phyloP scores from a whole-genome alignment of 2,888 invertebrate genomes.

The Netelia fuscicornis region DNA sequence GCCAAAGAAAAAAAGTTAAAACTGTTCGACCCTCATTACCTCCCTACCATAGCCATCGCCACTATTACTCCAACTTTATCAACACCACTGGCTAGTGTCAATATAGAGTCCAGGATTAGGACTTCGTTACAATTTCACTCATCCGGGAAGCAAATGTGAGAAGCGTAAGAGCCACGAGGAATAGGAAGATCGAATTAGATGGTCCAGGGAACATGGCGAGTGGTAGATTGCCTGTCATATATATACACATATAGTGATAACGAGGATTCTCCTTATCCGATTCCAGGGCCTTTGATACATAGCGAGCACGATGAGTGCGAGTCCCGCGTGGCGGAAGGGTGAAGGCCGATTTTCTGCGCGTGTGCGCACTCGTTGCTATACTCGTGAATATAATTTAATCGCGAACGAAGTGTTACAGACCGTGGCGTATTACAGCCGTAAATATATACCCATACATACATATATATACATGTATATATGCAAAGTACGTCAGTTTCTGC shows the following conservation, averaged over 20 bases:
- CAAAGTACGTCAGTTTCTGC: constrained; percentile 48
- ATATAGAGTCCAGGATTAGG: too few species aligned
- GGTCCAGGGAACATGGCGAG: neutral
- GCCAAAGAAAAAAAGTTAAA: neutral
- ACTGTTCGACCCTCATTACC: neutral
- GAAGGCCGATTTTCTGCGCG: constrained; percentile 66
- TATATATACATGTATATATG: constrained; percentile 31
- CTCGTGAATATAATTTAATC: constrained; percentile 63
- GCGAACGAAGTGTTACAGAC: constrained; percentile 49
- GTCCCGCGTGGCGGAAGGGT: constrained; percentile 54
- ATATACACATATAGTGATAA: neutral
- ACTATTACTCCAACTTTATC: too few species aligned
- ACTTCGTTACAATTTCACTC: neutral
- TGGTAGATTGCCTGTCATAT: too few species aligned
- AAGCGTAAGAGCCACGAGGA: neutral
- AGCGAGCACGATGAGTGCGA: constrained; percentile 29
- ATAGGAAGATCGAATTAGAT: constrained; percentile 39
- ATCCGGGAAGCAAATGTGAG: neutral
- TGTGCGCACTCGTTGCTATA: constrained; percentile 31
- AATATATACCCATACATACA: constrained; percentile 25
- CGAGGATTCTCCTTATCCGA: constrained; percentile 45
- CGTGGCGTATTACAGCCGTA: constrained; percentile 45
- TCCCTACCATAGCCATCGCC: too few species aligned
- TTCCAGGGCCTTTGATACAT: constrained; percentile 56
- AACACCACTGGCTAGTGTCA: too few species aligned